Conservation (phyloP, 1,140 invertebrate species). For the Neoseiulus cucumeris region DNA sequence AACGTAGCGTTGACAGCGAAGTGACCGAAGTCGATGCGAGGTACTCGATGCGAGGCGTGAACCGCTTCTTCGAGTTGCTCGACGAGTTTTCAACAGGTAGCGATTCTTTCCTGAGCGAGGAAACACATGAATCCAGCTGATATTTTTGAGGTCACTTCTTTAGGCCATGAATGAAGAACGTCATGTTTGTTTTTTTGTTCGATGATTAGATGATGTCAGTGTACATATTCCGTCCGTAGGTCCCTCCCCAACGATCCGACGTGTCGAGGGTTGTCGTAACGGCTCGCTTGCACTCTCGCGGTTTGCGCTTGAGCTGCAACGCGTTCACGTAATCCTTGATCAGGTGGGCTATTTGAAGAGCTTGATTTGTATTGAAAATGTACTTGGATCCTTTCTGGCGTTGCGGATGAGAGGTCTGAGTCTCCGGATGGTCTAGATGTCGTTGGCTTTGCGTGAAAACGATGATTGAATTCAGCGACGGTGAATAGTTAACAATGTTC, state of each 20-base stretch:
- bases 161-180: too few relatives aligned
- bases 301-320: conserved; percentile 15
- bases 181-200: neutral
- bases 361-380: conserved; percentile 65
- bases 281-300: conserved; percentile 1
- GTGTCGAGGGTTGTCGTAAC: neutral
- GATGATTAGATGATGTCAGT: conserved; percentile 2
- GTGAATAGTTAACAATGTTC: conserved; percentile 63
- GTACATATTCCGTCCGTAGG: neutral
- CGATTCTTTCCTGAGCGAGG: too few relatives aligned
- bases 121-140: too few relatives aligned
- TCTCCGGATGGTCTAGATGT: neutral
- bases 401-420: conserved; percentile 28
- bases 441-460: conserved; percentile 48
- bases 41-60: too few relatives aligned
- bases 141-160: too few relatives aligned
- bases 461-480: conserved; percentile 67
- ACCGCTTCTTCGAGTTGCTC: too few relatives aligned
- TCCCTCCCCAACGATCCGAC: neutral
- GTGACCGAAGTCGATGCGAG: too few relatives aligned
- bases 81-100: too few relatives aligned
- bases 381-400: conserved; percentile 62
- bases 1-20: too few relatives aligned
- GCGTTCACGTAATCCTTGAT: conserved; percentile 53
- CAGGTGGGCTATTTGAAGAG: conserved; percentile 75